Percentiles rank a stretch among this genome's conserved stretches.
phyloP scores from a whole-genome alignment of 2,113 vertebrate genomes.

The Macrotus californicus region DNA sequence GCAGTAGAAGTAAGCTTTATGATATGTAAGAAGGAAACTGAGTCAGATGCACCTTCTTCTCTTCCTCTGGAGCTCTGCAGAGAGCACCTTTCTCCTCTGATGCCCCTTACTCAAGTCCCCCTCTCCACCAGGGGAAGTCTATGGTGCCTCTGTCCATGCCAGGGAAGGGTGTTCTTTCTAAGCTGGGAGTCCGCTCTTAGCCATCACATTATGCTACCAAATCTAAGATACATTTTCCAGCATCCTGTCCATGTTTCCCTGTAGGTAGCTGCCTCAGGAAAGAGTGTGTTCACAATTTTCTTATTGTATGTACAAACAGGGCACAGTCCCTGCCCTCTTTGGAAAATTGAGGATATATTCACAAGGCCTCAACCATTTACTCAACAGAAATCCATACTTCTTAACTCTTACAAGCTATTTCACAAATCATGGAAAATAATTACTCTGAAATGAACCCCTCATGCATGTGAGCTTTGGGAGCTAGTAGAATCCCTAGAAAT shows the following conservation, averaged over 20 bases:
- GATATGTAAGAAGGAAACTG: background rate
- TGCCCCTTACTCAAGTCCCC: rapidly evolving
- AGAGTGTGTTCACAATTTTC: rapidly evolving
- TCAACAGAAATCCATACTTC: background rate
- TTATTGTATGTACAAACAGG: rapidly evolving
- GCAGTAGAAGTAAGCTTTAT: background rate
- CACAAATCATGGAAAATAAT: background rate
- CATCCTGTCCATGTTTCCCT: rapidly evolving
- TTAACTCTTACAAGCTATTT: background rate
- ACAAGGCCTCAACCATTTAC: background rate
- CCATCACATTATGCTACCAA: rapidly evolving
- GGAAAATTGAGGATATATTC: background rate
- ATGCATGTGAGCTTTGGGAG: background rate
- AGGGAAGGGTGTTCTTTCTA: background rate
- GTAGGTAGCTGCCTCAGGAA: background rate
- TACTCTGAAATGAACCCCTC: background rate
- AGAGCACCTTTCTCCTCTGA: background rate
- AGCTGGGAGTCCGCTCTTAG: rapidly evolving
- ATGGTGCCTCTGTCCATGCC: rapidly evolving
- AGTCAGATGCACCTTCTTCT: background rate
- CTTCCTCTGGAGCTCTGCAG: background rate
- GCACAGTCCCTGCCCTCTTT: rapidly evolving
- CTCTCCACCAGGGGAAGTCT: no score
- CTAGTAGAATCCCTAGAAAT: background rate
- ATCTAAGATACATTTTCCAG: background rate